Conservation (phyloP, 2,113 vertebrate species). For the Pelecanus crispus region DNA sequence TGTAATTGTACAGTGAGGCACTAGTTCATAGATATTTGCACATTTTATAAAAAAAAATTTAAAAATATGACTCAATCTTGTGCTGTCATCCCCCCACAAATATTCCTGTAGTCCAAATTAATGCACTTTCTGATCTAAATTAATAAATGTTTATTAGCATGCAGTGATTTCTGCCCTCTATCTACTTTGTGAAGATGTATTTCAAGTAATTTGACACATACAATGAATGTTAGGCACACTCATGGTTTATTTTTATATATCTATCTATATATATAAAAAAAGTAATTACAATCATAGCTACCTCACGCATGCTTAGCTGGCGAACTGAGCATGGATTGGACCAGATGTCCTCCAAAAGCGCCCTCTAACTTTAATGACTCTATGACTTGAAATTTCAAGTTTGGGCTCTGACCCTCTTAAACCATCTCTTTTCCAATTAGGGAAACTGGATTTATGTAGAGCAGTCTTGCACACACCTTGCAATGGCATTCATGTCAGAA, state of each 20-base stretch:
- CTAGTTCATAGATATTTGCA: not conserved
- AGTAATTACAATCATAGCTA: not conserved
- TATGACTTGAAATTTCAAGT: not conserved
- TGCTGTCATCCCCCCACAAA: not conserved
- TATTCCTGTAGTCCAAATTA: not conserved
- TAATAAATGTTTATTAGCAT: not conserved
- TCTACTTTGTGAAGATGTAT: not conserved
- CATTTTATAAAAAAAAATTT: not conserved
- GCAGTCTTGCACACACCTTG: not conserved
- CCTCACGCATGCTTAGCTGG: not conserved
- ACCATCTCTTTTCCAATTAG: not conserved
- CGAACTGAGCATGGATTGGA: not conserved
- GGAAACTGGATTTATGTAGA: not conserved
- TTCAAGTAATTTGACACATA: not conserved
- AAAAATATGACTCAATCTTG: not conserved
- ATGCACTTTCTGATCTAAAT: not conserved
- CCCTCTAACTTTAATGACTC: not conserved
- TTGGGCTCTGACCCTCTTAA: not conserved
- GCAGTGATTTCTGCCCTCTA: not conserved
- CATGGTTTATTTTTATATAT: too few relatives aligned
- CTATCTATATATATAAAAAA: not conserved
- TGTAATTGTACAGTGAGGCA: not conserved
- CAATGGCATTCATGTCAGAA: not conserved
- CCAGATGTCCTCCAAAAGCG: not conserved
- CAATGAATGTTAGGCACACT: not conserved